These are phyloP conservation scores for Meandrusa payeni DNA, from an alignment of 2,888 invertebrate species.

Conservation along the genomic window DNA sequence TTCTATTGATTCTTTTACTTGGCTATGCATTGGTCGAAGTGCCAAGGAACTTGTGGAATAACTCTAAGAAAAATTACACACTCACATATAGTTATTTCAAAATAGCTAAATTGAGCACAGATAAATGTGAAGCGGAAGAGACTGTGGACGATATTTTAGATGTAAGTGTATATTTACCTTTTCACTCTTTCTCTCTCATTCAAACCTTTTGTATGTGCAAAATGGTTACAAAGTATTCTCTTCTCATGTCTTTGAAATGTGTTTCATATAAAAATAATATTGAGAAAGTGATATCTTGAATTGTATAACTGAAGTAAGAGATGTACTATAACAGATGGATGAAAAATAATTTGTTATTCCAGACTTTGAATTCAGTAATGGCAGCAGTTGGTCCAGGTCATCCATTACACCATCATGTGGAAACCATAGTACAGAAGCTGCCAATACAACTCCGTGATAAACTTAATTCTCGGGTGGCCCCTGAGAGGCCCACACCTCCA, in stretches of 20 bases:
- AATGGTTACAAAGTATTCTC: no score
- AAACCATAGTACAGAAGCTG: constrained; percentile 94
- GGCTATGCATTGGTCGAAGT: constrained; percentile 98
- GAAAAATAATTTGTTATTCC: no score
- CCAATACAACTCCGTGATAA: constrained; percentile 89
- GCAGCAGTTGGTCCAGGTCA: constrained; percentile 88
- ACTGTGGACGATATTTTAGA: constrained; percentile 96
- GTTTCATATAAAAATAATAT: no score
- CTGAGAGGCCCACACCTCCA: constrained; percentile 82
- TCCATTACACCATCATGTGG: constrained; percentile 88
- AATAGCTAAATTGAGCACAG: constrained; percentile 95
- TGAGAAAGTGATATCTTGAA: no score
- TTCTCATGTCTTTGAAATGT: no score
- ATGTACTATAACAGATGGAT: no score
- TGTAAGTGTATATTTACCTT: no score
- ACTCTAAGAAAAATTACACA: constrained; percentile 91
- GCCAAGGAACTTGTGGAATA: constrained; percentile 94
- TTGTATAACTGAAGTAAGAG: no score
- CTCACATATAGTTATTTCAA: constrained; percentile 95
- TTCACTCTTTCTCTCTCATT: no score
- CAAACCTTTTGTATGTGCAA: no score
- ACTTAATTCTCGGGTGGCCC: constrained; percentile 80
- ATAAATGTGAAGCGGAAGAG: constrained; percentile 98
- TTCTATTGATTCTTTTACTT: constrained; percentile 94
- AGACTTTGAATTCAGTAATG: constrained; percentile 92